Base-by-base conservation (phyloP, 2,113 vertebrate species). In the Rutilus rutilus region DNA sequence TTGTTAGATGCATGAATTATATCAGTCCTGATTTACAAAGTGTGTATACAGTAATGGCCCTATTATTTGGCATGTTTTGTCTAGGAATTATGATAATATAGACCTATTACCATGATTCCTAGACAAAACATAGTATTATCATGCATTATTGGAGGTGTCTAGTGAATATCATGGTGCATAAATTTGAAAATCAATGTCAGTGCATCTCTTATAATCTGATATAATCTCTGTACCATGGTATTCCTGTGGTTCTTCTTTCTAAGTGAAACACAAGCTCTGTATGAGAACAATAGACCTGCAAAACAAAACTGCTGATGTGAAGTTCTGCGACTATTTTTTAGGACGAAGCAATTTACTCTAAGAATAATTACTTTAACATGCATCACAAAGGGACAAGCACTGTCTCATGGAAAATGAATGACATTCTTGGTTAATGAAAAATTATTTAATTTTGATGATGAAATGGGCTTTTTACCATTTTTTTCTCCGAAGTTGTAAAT, bases 331-430 rank as follows among this genome's bases (percentile, higher is more conserved):
- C 78, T 80, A 11, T 79, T 78, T 78, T 78, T 78, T 47, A 64
- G 78, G 36, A 30, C 39, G 5, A 17, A 64, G 78, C 59, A 47
- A 80, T 80, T 80, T 64, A 25, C 45, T 64, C 59, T 27, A 64
- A 64, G 77, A 64, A 80, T 47, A 80, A 80, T 80, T 80, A 47
- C 78, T 79, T 62, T 17, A 45, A 47, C 78, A 64, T 27, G 78
- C n/a, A 47, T 64, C 15, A 21, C 39, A 80, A 79, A 79, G 64
- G 39, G 59, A 80, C n/a, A 64, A 45, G 15, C 39, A 6, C 17
- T 14, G 78, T 6, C 21, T 17, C 6, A 1, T 62, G n/a, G 39
- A 59, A 45, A 45, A 21, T 6, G 15, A 45, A 21, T 27, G n/a
- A 47, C n/a, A 7, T 45, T 64, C n/a, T 27, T 64, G 33, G 57